These are phyloP conservation scores for Melikaiella ostensackeni DNA, from an alignment of 2,888 invertebrate species.

Conservation along the genomic window DNA sequence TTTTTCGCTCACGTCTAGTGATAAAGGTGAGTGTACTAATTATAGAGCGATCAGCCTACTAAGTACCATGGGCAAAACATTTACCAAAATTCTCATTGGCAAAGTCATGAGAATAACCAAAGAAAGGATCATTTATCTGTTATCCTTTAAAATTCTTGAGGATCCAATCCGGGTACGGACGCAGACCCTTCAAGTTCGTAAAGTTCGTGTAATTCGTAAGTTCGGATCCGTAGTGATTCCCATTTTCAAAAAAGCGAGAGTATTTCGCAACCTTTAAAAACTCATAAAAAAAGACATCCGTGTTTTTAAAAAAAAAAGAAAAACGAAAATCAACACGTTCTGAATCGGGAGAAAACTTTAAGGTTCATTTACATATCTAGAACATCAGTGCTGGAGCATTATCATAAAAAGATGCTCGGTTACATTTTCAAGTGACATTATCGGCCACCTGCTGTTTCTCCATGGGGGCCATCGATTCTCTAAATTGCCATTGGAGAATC, in stretches of 20 bases:
- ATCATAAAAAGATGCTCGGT: conserved; percentile 64
- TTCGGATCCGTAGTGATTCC: no score
- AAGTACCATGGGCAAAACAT: no score
- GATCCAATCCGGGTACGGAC: no score
- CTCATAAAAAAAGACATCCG: background rate
- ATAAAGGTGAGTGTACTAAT: no score
- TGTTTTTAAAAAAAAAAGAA: background rate
- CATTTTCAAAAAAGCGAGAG: background rate
- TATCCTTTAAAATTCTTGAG: no score
- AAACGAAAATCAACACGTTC: conserved; percentile 43
- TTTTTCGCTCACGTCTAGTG: no score
- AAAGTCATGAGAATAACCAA: no score
- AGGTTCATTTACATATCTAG: conserved; percentile 65
- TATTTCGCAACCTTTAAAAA: background rate
- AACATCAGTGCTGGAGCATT: conserved; percentile 62
- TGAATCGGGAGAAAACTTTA: conserved; percentile 40
- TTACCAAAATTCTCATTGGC: no score
- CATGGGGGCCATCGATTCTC: conserved; percentile 47
- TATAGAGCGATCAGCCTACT: no score
- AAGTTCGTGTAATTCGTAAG: no score
- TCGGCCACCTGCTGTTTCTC: conserved; percentile 67
- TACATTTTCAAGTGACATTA: conserved; percentile 62
- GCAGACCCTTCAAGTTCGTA: no score
- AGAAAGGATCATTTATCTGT: no score
- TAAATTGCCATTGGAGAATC: conserved; percentile 41